Base-by-base conservation (phyloP, 2,113 vertebrate species). In the Phaetusa simplex region DNA sequence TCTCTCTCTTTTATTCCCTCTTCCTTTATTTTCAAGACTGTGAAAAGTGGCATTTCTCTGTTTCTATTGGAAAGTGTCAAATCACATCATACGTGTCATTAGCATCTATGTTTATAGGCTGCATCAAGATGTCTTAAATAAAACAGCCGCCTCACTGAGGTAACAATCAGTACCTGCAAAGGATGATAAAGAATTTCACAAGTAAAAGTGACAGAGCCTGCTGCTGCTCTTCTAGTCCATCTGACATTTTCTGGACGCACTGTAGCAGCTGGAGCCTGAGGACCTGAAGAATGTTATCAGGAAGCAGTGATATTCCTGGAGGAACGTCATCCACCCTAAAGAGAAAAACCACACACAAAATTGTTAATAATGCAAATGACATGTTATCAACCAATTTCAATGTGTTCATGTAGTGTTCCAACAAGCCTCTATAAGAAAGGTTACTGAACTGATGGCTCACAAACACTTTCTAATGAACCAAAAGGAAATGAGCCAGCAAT, bases 231-330 rank as follows among this genome's bases (percentile, higher is more conserved):
- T 99, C 99, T 95, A 99, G 96, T 11, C 99, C 99, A 49, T 99
- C 99, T 6, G 99, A 99, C 76, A 99, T 98, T 97, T 99, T 99
- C 97, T 99, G 99, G 94, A 99, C 99, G 81, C 99, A 99, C 53
- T 99, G 99, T 26, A 99, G 97, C 89, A 99, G 98, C 97, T 99
- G 99, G 53, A 99, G 98, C 81, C 99, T 98, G 90, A 99, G 95
- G 86, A 99, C 99, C 97, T 99, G 99, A 84, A 99, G 98, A 97
- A 99, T 99, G 98, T 99, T 99, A 98, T 99, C 99, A 43, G 99
- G 99, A 85, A 99, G 99, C 94, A 99, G 98, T 5, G 99, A 99
- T 98, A 99, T 98, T 96, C 99, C 99, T 5, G 99, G 99, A 11
- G 99, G 99, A 27, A 99, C 66, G 86, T 99, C 99, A 85, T 99